Conservation (phyloP, 1,140 invertebrate species). For the Musca vetustissima region DNA sequence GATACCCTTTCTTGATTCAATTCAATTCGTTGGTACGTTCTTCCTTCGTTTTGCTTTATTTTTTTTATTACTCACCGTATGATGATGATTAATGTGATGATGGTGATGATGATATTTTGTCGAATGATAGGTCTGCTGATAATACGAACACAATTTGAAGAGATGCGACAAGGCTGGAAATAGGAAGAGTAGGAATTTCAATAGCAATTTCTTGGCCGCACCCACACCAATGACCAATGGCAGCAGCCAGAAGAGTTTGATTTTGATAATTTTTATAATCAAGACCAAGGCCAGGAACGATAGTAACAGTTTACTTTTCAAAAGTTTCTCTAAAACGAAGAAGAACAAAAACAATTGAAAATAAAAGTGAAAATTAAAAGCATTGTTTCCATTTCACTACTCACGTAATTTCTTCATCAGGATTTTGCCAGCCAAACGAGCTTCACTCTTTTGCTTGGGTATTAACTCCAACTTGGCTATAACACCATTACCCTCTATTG, state of each 20-base stretch:
- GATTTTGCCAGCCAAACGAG: slow-evolving; percentile 61
- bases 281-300: slow-evolving; percentile 72
- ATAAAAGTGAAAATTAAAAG: neutral
- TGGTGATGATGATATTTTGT: slow-evolving; percentile 81
- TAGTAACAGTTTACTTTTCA: slow-evolving; percentile 72
- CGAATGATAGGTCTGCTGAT: slow-evolving; percentile 68
- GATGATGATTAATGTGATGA: slow-evolving; percentile 69
- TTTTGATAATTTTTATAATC: slow-evolving; percentile 76
- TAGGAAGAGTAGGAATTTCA: slow-evolving; percentile 77
- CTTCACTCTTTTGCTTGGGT: slow-evolving; percentile 54
- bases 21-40: neutral
- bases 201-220: slow-evolving; percentile 77
- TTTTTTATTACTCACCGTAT: slow-evolving; percentile 57
- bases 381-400: no score
- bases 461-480: slow-evolving; percentile 71
- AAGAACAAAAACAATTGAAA: slow-evolving; percentile 18
- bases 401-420: slow-evolving; percentile 76
- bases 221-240: slow-evolving; percentile 74
- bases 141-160: slow-evolving; percentile 81
- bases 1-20: neutral
- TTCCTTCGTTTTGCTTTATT: neutral
- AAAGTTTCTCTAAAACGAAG: slow-evolving; percentile 68
- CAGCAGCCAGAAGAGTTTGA: slow-evolving; percentile 75
- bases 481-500: slow-evolving; percentile 71
- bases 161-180: slow-evolving; percentile 79